Evolutionary conservation across 1,140 invertebrate genomes (phyloP).

Genomic region (Halesus radiatus): DNA sequence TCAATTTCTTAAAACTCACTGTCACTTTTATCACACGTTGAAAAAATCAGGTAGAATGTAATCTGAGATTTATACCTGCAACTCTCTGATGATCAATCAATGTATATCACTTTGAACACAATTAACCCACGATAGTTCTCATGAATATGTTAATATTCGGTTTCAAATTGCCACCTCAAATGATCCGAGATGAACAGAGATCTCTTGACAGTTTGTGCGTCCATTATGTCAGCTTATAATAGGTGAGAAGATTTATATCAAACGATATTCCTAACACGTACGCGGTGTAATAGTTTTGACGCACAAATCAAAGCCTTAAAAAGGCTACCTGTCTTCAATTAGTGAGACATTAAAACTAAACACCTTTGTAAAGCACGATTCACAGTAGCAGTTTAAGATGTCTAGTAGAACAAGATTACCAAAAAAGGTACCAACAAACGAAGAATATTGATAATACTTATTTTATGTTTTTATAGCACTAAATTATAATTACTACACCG

Average conservation of each 20-base stretch:
- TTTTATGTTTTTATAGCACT: too few relatives aligned
- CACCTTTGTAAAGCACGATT: neutral
- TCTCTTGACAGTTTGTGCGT: neutral
- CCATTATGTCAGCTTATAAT: constrained; percentile 2
- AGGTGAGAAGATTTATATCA: constrained; percentile 17
- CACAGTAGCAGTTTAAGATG: neutral
- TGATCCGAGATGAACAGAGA: neutral
- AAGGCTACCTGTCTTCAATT: neutral
- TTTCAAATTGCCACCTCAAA: too few relatives aligned
- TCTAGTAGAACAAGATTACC: too few relatives aligned
- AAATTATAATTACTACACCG: too few relatives aligned
- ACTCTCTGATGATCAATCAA: neutral
- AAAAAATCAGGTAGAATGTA: too few relatives aligned
- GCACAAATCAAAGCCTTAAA: constrained; percentile 8
- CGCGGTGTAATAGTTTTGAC: neutral
- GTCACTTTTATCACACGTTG: too few relatives aligned
- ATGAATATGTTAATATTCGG: constrained; percentile 19
- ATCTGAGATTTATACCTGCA: too few relatives aligned
- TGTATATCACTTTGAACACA: constrained; percentile 17
- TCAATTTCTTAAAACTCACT: too few relatives aligned
- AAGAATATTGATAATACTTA: too few relatives aligned
- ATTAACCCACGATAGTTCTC: constrained; percentile 4
- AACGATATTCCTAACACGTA: constrained; percentile 6
- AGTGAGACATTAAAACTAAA: neutral
- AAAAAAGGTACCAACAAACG: too few relatives aligned